A percentile compares a stretch with the other conserved stretches of the same genome.
Conservation (phyloP, 2,113 vertebrate species). For the Recurvirostra avosetta region DNA sequence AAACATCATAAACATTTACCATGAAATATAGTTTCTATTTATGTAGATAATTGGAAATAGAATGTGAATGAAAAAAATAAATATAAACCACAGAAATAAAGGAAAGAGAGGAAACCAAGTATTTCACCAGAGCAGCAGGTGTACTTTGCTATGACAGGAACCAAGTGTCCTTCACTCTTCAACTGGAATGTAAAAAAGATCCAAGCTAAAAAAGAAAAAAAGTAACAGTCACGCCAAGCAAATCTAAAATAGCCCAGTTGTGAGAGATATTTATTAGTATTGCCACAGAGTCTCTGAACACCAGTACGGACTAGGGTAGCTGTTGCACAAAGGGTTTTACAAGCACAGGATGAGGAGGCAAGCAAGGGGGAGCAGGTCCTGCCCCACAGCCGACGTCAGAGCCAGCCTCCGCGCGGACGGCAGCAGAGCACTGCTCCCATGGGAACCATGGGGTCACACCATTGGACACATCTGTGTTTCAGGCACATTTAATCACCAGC, state of each 20-base stretch:
- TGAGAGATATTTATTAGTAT: neutral
- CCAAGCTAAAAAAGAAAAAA: neutral
- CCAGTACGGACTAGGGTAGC: neutral
- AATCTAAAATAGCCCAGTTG: neutral
- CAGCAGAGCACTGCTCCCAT: neutral
- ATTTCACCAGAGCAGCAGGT: neutral
- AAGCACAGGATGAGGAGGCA: neutral
- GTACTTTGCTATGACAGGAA: neutral
- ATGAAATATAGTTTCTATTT: neutral
- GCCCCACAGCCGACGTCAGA: accelerated
- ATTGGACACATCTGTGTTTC: accelerated
- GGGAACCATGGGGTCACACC: accelerated
- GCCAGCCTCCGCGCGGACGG: accelerated
- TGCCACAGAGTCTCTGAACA: neutral
- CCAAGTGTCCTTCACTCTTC: neutral
- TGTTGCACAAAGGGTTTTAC: neutral
- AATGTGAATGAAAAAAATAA: neutral
- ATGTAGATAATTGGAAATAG: neutral
- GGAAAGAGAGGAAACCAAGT: neutral
- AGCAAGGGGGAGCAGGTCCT: neutral
- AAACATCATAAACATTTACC: neutral
- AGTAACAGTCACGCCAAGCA: neutral
- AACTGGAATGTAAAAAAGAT: neutral
- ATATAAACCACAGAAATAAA: neutral
- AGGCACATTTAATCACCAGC: neutral